phyloP scores from a whole-genome alignment of 1,140 invertebrate species.

The Trachelipus rathkii region DNA sequence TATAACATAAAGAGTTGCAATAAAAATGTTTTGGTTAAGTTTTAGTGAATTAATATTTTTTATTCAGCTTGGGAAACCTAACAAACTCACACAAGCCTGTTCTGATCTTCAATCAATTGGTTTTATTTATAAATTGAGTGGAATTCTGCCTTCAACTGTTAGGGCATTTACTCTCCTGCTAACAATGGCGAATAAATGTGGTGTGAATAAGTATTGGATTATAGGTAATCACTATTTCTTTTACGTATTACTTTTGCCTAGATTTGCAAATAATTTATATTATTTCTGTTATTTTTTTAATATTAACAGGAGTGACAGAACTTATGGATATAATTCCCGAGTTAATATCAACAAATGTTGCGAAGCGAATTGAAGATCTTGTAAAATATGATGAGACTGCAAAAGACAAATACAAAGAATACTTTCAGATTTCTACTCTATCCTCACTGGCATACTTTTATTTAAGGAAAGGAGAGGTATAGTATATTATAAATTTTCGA shows the following conservation, averaged over 20 bases:
- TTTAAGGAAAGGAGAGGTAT: neutral
- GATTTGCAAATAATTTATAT: neutral
- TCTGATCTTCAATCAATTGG: neutral
- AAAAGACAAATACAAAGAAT: neutral
- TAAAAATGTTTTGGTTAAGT: too few species aligned
- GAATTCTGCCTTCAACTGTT: neutral
- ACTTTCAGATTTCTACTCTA: neutral
- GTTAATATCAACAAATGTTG: neutral
- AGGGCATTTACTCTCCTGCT: neutral
- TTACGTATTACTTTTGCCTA: neutral
- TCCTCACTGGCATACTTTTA: neutral
- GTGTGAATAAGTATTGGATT: neutral
- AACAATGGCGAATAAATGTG: neutral
- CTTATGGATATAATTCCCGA: neutral
- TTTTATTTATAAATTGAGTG: neutral
- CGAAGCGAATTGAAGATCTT: neutral
- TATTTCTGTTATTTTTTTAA: neutral
- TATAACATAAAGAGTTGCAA: too few species aligned
- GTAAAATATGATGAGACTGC: neutral
- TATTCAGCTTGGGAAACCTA: too few species aligned
- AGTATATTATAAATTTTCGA: neutral
- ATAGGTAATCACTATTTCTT: neutral
- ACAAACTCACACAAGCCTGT: neutral
- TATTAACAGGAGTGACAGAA: slow-evolving; percentile 7
- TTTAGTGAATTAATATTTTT: too few species aligned